Base-by-base conservation (phyloP, 2,888 invertebrate genomes). In the Melanotus villosus region DNA sequence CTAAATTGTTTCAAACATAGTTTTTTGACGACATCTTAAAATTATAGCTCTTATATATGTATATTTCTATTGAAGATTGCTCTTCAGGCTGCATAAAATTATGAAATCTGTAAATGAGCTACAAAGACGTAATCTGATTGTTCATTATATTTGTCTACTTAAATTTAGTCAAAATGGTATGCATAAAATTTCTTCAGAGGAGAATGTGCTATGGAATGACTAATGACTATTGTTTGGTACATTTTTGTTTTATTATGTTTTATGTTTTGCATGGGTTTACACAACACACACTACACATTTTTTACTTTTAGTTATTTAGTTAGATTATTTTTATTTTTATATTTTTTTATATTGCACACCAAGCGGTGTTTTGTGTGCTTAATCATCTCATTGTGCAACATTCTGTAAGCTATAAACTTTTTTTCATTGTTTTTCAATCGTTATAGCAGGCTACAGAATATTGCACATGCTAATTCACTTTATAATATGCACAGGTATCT, bases 201-300 rank as follows among this genome's bases (percentile, higher is more conserved):
- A 47, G 3, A 12, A 7, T 47, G 1, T 23, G 9, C 58, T 41
- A 58, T 58, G 41, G 56, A 58, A 58, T 43, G 36, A 23, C 41
- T 41, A n/a, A 21, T 58, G 43, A 43, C 26, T 14, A 9, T 58
- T 9, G n/a, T n/a, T n/a, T 7, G 58, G 65, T 67, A 32, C 68
- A 21, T 59, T 16, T 72, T 65, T 73, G 64, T 69, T 72, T 71
- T 75, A n/a, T n/a, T n/a, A 67, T 68, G 52, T 56, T 65, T 57
- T n/a, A 5, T 19, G 14, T 45, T 26, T 32, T 75, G 75, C 75
- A 74, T 75, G 77, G 52, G 57, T 73, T 73, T 73, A 74, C 67
- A 69, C 73, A 67, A 56, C 21, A 65, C 43, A 64, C 43, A 57
- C 30, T n/a, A 65, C 64, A 41, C 60, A 52, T 50, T 65, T n/a